Base-by-base conservation (phyloP, 2,888 invertebrate genomes). In the Drosophila peninsularis region DNA sequence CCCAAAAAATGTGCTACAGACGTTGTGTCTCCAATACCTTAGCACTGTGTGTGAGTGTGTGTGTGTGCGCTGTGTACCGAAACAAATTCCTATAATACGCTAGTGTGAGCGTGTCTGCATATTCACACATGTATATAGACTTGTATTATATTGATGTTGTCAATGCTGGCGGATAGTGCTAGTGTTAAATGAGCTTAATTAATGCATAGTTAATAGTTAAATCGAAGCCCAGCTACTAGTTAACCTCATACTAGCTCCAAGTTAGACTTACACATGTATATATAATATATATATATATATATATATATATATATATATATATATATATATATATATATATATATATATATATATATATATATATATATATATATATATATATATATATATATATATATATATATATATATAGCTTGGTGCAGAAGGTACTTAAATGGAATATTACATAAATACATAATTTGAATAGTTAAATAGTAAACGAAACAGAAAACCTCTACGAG, bases 1-100 rank as follows among this genome's bases (percentile, higher is more conserved):
- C 68, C 69, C 36, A 57, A 32, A 42, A 34, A 71, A 39, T 37
- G n/a, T 62, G 41, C 39, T 52, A 44, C 65, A 70, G 69, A 70
- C 69, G 39, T 45, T 32, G 36, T 64, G 69, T 70, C 69, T 71
- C 72, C 69, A 71, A 55, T 64, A 45, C 42, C 54, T 24, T 30
- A 19, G 14, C 13, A 27, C 34, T 21, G 39, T 34, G 17, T n/a
- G 17, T 1, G 27, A 17, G 27, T 19, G 17, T 27, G 39, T 41
- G 41, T 41, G 30, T 30, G 30, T 10, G 30, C n/a, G n/a, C n/a
- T 30, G 30, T 30, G 30, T 30, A 24, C 5, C 24, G 24, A 24
- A 24, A 24, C 5, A 24, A 24, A 24, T 2, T 24, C 24, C 4
- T 24, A 24, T 5, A 24, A 24, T 24, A 24, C 24, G 5, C 3